phyloP scores from a whole-genome alignment of 2,113 vertebrate species.

The Clarias macrocephalus region DNA sequence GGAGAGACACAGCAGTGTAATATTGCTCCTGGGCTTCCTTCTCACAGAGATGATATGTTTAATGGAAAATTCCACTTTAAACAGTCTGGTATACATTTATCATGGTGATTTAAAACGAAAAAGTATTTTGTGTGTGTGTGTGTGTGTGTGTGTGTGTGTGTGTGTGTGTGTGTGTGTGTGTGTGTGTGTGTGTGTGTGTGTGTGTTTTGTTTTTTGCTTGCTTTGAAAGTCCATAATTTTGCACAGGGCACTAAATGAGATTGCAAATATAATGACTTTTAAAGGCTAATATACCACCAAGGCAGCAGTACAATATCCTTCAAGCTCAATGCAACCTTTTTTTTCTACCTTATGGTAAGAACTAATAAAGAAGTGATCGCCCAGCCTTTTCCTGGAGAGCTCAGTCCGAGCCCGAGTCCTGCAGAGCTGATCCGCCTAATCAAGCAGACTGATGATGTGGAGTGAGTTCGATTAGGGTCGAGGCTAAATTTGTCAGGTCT shows the following conservation, averaged over 20 bases:
- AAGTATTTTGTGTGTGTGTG: neutral
- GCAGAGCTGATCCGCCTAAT: neutral
- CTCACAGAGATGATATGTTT: conserved; percentile 22
- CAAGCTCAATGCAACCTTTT: neutral
- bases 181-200: too few relatives aligned
- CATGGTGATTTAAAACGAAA: neutral
- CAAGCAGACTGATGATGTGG: conserved; percentile 18
- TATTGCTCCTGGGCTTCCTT: conserved; percentile 31
- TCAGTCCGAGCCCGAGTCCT: neutral
- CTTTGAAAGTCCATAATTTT: neutral
- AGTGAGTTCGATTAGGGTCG: neutral
- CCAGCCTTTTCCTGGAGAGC: neutral
- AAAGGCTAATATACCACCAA: neutral
- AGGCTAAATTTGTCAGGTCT: neutral
- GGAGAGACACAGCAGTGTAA: conserved; percentile 26
- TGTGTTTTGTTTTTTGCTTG: too few relatives aligned
- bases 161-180: too few relatives aligned
- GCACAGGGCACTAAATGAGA: neutral
- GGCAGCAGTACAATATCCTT: neutral
- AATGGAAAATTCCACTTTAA: neutral
- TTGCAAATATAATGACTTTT: neutral
- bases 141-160: too few relatives aligned
- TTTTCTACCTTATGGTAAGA: neutral
- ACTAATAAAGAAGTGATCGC: neutral
- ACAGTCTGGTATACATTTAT: neutral